These are phyloP conservation scores for Drosophila putrida DNA, from an alignment of 2,888 invertebrate species.

Conservation along the genomic window DNA sequence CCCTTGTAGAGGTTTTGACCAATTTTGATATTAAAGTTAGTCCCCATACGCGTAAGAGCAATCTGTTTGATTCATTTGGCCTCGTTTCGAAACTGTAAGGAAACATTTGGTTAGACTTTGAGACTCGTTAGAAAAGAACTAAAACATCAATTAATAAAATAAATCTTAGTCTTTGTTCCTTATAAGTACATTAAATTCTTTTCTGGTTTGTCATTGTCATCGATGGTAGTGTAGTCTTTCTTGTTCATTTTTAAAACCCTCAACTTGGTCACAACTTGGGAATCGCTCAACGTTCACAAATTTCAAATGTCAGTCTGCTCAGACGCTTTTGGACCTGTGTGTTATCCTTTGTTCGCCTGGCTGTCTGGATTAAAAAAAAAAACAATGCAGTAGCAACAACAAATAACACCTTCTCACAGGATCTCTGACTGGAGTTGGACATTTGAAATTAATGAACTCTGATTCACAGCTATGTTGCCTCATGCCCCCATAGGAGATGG, in stretches of 20 bases:
- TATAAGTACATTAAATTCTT: background rate
- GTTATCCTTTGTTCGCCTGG: background rate
- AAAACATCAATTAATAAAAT: background rate
- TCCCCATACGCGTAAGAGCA: constrained; percentile 19
- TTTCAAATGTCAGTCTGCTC: constrained; percentile 53
- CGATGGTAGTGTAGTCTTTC: background rate
- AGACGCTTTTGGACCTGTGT: background rate
- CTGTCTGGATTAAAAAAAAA: constrained; percentile 20
- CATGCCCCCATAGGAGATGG: constrained; percentile 1
- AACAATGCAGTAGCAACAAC: constrained; percentile 3
- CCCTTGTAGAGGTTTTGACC: too few species aligned
- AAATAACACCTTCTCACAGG: constrained; percentile 22
- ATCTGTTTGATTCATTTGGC: background rate
- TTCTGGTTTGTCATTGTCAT: background rate
- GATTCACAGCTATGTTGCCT: constrained; percentile 48
- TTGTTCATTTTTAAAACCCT: background rate
- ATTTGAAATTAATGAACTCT: constrained; percentile 78
- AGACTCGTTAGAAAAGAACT: background rate
- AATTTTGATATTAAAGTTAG: constrained; percentile 3
- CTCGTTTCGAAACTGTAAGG: background rate
- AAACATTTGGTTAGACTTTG: constrained; percentile 14
- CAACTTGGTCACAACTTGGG: constrained; percentile 1
- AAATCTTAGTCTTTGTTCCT: background rate
- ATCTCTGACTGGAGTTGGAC: constrained; percentile 32
- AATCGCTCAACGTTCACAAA: constrained; percentile 41